phyloP scores from a whole-genome alignment of 2,113 vertebrate species.

The Prionailurus bengalensis region DNA sequence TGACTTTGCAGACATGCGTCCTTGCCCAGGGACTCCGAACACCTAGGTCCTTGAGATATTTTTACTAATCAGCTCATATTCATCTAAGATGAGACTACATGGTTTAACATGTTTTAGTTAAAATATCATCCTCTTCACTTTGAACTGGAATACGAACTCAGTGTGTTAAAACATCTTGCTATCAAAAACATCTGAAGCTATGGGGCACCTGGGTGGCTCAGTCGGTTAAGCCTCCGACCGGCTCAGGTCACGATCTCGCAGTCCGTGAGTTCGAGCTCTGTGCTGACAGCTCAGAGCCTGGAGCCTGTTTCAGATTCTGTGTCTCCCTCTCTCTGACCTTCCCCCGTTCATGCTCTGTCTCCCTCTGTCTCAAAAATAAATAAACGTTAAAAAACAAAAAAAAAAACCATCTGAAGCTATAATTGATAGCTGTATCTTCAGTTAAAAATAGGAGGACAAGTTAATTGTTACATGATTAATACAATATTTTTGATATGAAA shows the following conservation, averaged over 20 bases:
- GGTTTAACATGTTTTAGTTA: neutral
- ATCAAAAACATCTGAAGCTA: constrained; percentile 18
- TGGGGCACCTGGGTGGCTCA: neutral
- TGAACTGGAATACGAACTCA: neutral
- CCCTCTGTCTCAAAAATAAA: too few species aligned
- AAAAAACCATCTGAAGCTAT: constrained; percentile 10
- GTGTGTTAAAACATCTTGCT: neutral
- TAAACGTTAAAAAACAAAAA: too few species aligned
- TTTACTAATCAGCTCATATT: constrained; percentile 31
- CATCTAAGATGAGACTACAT: neutral
- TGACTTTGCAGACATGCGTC: neutral
- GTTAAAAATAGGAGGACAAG: constrained; percentile 11
- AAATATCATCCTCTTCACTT: constrained; percentile 10
- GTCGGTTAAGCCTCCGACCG: too few species aligned
- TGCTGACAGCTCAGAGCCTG: too few species aligned
- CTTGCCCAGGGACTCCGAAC: neutral
- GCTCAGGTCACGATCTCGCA: too few species aligned
- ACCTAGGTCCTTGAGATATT: neutral
- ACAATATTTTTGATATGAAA: neutral
- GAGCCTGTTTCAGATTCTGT: too few species aligned
- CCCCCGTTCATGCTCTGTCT: too few species aligned
- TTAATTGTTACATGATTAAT: constrained; percentile 43
- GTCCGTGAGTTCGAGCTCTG: too few species aligned
- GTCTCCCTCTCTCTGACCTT: too few species aligned
- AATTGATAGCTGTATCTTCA: neutral